These are phyloP conservation scores for Lerista edwardsae DNA, from an alignment of 2,797 vertebrate species.

Conservation along the genomic window DNA sequence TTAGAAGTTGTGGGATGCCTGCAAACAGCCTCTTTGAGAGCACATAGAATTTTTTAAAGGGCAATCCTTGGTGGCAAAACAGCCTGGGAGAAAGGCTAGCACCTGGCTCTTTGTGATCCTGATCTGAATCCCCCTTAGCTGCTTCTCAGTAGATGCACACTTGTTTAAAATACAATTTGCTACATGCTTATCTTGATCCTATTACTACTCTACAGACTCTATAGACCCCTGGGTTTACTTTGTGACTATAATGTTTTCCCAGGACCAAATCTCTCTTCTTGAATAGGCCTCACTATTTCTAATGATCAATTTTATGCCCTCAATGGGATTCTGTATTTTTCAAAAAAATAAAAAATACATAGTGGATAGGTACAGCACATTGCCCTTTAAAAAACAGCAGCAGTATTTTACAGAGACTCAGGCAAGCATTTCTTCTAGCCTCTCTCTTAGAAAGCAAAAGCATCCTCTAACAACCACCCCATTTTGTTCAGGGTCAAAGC, in stretches of 20 bases:
- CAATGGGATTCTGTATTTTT: background rate
- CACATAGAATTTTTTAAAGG: no score
- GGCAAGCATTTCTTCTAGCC: background rate
- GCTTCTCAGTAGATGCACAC: no score
- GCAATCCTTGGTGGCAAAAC: no score
- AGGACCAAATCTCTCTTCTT: background rate
- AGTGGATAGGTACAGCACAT: background rate
- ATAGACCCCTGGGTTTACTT: background rate
- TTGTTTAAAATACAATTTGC: background rate
- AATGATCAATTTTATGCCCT: background rate
- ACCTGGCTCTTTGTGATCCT: no score
- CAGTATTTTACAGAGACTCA: background rate
- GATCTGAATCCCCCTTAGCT: no score
- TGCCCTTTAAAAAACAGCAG: background rate
- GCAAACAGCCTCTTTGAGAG: no score
- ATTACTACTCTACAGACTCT: background rate
- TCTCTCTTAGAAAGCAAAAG: background rate
- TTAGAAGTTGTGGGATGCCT: background rate
- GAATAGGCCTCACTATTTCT: background rate
- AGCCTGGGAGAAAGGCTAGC: no score
- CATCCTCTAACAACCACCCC: background rate
- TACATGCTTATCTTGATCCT: background rate
- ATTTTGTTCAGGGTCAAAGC: conserved; percentile 15
- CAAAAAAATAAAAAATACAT: background rate
- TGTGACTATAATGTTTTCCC: background rate